Conservation (phyloP, 2,113 vertebrate species). For the Menidia beryllina region DNA sequence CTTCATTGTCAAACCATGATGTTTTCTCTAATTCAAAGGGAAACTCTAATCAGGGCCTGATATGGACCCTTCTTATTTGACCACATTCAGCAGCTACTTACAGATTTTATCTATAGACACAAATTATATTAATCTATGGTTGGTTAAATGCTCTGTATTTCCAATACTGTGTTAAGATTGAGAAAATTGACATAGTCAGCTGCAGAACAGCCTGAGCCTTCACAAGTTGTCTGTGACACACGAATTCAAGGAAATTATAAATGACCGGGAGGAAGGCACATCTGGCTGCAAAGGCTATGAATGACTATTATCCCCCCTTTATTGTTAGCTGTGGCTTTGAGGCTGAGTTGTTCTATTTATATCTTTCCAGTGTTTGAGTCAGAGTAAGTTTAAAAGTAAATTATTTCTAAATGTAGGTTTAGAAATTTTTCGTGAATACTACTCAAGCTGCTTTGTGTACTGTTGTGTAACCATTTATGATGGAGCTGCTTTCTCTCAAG, state of each 20-base stretch:
- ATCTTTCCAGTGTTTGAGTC: neutral
- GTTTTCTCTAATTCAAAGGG: neutral
- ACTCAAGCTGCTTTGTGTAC: neutral
- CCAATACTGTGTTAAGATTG: neutral
- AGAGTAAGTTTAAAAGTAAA: too few species aligned
- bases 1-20: neutral
- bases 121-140: neutral
- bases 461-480: neutral
- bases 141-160: neutral
- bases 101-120: neutral
- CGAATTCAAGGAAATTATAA: slow-evolving; percentile 2
- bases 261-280: slow-evolving; percentile 4
- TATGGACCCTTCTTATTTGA: too few species aligned
- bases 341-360: neutral
- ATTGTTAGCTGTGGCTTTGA: neutral
- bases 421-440: neutral
- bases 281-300: slow-evolving; percentile 13
- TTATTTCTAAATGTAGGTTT: too few species aligned
- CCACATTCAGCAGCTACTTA: neutral
- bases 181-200: neutral
- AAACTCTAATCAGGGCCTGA: neutral
- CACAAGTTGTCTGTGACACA: neutral
- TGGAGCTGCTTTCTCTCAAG: neutral
- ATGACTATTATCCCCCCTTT: neutral
- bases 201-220: neutral